Base-by-base conservation (phyloP, 2,797 vertebrate genomes). In the Nyctalus aviator region DNA sequence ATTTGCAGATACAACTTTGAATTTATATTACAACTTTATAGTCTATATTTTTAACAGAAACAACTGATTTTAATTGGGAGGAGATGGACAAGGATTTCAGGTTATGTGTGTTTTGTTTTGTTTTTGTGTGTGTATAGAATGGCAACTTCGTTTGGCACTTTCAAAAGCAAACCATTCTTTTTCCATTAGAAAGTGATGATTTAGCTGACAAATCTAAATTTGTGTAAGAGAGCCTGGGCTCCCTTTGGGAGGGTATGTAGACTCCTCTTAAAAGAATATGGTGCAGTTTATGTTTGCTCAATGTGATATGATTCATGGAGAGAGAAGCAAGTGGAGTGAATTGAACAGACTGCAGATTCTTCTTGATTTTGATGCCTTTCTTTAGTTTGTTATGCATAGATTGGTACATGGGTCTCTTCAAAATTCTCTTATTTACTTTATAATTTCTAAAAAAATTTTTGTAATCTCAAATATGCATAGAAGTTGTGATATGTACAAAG, bases 201-300 rank as follows among this genome's bases (percentile, higher is more conserved):
- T 93, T 94, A 72, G n/a, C 27, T 75, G 46, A 82, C 69, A 75
- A 59, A 66, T 82, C 72, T 87, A 30, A 76, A 81, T 86, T 94
- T 84, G 62, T 81, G 1, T 66, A 46, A 91, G 66, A 53, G 94
- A 94, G 20, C n/a, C 64, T 82, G 88, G 69, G 5, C 81, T 86
- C 5, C 20, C 68, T 93, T 55, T 25, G 9, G 41, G 32, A 41
- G 20, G n/a, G 44, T 46, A 23, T 91, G 78, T 86, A 86, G 32
- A 83, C 44, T 94, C 25, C 35, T 88, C 57, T 87, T 92, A 69
- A 76, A 69, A 76, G 46, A 87, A 46, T 53, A 44, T 71, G 48
- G 9, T 64, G 30, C 6, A 32, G 6, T 81, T 68, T 72, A 87
- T 44, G 21, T 78, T 44, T 85, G 23, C 35, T 78, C 41, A 82